Conservation (phyloP, 2,113 vertebrate species). For the Heterochromis multidens region DNA sequence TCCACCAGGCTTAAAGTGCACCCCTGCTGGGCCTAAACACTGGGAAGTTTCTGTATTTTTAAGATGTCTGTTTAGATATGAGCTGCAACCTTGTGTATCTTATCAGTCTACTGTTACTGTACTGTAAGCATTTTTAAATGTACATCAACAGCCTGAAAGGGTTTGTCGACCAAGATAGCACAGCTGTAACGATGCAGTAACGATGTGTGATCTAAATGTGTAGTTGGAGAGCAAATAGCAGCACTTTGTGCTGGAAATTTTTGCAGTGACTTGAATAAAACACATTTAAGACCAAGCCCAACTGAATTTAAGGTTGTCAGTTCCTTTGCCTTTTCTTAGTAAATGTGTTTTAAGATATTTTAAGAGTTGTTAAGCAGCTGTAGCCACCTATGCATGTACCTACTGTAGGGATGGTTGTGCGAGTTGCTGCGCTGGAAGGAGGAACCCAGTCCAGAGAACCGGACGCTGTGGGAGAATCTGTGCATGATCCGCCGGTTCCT, state of each 20-base stretch:
- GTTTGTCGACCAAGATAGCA: not conserved
- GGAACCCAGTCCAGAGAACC: conserved; percentile 91
- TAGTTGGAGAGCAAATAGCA: not conserved
- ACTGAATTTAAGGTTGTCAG: not conserved
- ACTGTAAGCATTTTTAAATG: not conserved
- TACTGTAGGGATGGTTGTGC: conserved; percentile 88
- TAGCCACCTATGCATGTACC: not conserved
- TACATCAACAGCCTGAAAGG: not conserved
- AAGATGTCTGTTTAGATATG: not conserved
- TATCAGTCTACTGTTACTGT: not conserved
- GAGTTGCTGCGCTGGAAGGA: conserved; percentile 96
- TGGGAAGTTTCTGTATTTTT: not conserved
- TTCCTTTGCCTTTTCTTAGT: not conserved
- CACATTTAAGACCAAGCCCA: not conserved
- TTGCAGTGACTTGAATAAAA: not conserved
- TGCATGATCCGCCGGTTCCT: conserved; percentile 95
- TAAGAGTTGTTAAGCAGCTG: not conserved
- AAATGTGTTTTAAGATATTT: not conserved
- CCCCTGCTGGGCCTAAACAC: no score
- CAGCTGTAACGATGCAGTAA: not conserved
- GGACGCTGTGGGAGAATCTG: conserved; percentile 94
- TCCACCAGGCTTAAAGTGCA: not conserved
- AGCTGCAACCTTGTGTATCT: not conserved
- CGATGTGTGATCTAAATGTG: not conserved
- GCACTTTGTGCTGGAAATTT: not conserved